phyloP scores from a whole-genome alignment of 2,797 vertebrate genomes.

The Danio choprae region DNA sequence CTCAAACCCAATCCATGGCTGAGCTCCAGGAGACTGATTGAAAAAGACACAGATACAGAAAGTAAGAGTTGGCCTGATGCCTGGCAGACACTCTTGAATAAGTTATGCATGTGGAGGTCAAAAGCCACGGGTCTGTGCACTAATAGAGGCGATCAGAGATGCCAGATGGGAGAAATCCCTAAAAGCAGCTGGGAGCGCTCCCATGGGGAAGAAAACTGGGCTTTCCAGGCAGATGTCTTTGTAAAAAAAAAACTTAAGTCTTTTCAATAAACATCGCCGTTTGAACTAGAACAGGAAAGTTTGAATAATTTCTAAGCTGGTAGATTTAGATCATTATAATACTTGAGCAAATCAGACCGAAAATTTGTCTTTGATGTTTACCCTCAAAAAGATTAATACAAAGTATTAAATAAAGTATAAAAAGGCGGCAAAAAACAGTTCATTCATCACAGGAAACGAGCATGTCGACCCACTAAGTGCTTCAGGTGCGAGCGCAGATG shows the following conservation, averaged over 20 bases:
- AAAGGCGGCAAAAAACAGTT: not conserved
- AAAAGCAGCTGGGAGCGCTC: constrained; percentile 54
- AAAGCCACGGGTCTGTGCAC: constrained; percentile 22
- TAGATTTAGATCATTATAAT: not conserved
- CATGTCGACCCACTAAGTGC: not conserved
- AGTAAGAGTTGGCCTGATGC: constrained; percentile 34
- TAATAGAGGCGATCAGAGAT: constrained; percentile 49
- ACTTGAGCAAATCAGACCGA: not conserved
- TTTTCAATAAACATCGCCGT: constrained; percentile 1
- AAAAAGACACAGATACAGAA: constrained; percentile 14
- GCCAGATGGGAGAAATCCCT: constrained; percentile 60
- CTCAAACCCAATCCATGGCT: constrained; percentile 9
- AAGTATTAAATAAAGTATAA: not conserved
- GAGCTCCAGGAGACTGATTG: constrained; percentile 22
- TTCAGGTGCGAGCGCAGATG: constrained; percentile 53
- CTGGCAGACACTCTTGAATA: constrained; percentile 44
- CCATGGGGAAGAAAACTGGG: constrained; percentile 44
- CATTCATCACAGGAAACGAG: not conserved
- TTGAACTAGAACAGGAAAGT: not conserved
- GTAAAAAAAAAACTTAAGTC: not conserved
- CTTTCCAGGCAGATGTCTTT: constrained; percentile 43
- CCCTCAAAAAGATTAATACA: not conserved
- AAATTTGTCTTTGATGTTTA: not conserved
- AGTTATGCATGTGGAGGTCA: constrained; percentile 48
- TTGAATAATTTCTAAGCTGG: not conserved